Conservation (phyloP, 2,888 invertebrate genomes). For the Ischnus inquisitorius region DNA sequence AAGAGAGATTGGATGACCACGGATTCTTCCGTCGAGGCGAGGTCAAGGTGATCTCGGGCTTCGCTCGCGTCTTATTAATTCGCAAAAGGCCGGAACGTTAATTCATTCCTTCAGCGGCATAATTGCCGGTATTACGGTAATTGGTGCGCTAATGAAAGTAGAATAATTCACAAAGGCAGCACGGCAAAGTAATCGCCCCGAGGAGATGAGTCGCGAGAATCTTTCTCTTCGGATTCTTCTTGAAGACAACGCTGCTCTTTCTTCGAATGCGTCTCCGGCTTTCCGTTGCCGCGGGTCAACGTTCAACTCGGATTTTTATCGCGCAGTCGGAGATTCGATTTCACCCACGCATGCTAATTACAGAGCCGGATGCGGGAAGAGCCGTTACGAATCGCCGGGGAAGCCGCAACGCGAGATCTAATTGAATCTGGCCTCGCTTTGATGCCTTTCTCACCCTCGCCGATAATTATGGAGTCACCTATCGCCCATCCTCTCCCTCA, state of each 20-base stretch:
- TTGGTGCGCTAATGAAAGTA: background rate
- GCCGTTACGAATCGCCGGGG: background rate
- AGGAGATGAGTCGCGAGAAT: background rate
- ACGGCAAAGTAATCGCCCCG: background rate
- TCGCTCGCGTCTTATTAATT: conserved; percentile 15
- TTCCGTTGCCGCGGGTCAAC: no score
- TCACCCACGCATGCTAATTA: background rate
- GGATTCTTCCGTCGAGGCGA: conserved; percentile 14
- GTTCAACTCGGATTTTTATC: no score
- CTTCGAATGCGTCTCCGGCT: no score
- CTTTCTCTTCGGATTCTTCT: background rate
- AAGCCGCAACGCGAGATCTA: conserved; percentile 26
- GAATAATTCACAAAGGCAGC: background rate
- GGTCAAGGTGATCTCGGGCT: conserved; percentile 19
- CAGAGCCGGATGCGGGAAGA: background rate
- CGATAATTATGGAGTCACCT: conserved; percentile 36
- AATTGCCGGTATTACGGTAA: background rate
- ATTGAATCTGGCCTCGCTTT: conserved; percentile 34
- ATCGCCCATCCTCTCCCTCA: background rate
- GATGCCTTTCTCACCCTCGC: conserved; percentile 27
- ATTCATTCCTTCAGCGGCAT: background rate
- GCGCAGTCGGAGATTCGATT: no score
- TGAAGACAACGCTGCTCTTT: no score
- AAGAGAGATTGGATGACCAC: conserved; percentile 10
- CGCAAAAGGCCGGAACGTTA: conserved; percentile 13